Base-by-base conservation (phyloP, 2,888 invertebrate genomes). In the Polyploca ridens region DNA sequence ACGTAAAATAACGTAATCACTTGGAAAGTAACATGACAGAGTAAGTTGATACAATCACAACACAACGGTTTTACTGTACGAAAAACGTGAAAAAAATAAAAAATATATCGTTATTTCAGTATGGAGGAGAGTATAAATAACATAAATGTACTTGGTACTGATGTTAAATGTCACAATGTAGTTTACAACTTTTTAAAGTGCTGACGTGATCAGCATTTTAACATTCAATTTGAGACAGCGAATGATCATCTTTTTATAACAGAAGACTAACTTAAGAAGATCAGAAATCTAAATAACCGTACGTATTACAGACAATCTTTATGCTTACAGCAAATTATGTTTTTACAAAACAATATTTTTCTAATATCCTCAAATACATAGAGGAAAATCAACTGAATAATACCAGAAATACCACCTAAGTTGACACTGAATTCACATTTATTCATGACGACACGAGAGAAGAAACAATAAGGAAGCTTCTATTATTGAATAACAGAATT, bases 1-100 rank as follows among this genome's bases (percentile, higher is more conserved):
- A 81, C 73, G 74, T 75, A 71, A 72, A 70, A 74, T 74, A 73
- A 73, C 74, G 75, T 74, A 78, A 85, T 70, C 68, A 65, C 63
- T 63, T 62, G 77, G 83, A 81, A 85, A 84, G 81, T 71, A 66
- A 65, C 66, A 62, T 5, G 49, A 49, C 10, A 19, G 14, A 46
- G n/a, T 54, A 54, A 76, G 66, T 63, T 62, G 79, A 77, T 74
- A 64, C 13, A 69, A 78, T 77, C 54, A 54, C 54, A 54, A n/a
- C 79, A 57, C 69, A 33, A 64, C 49, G 63, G 63, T 73, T 63
- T 64, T 64, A 67, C 67, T 75, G 71, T 67, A 75, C 66, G 7
- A 68, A 62, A 70, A 65, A 77, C 77, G 77, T 77, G 78, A 62
- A 68, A 66, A 44, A 70, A 76, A 77, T 77, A 69, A 71, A 61